Evolutionary conservation across 2,113 vertebrate genomes (phyloP).

Genomic region (Amphiprion percula): DNA sequence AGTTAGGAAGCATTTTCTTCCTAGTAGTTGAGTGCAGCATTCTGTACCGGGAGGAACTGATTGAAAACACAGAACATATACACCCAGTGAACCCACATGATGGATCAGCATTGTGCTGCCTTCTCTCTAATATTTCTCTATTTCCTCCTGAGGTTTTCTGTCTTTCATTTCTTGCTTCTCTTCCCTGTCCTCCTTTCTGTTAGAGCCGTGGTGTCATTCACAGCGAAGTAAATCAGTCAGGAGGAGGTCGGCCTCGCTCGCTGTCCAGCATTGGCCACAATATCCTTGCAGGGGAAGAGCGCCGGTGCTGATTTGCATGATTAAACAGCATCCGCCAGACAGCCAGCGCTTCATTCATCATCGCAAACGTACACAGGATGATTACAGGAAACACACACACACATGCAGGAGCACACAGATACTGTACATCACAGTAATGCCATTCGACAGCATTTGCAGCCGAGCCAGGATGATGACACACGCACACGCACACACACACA

Average conservation of each 20-base stretch:
- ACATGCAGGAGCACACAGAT: background rate
- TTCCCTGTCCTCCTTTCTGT: conserved; percentile 37
- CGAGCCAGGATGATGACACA: conserved; percentile 28
- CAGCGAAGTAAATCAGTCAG: conserved; percentile 53
- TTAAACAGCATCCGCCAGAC: conserved; percentile 68
- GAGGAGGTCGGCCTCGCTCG: conserved; percentile 49
- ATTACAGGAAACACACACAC: conserved; percentile 53
- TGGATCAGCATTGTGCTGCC: background rate
- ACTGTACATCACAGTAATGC: conserved; percentile 59
- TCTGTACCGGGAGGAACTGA: too few species aligned
- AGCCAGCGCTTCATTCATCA: conserved; percentile 61
- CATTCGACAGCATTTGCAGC: conserved; percentile 50
- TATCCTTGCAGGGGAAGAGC: conserved; percentile 50
- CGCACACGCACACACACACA: too few species aligned
- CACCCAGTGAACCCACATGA: background rate
- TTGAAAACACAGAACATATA: too few species aligned
- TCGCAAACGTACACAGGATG: conserved; percentile 41
- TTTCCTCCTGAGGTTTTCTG: background rate
- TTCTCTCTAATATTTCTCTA: background rate
- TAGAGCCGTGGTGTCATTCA: conserved; percentile 19
- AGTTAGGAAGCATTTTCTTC: background rate
- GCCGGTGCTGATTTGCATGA: conserved; percentile 75
- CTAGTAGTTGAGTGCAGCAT: background rate
- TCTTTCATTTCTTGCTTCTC: conserved; percentile 14
- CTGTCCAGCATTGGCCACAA: conserved; percentile 47